Conservation (phyloP, 2,888 invertebrate genomes). For the Cantharis nigra region DNA sequence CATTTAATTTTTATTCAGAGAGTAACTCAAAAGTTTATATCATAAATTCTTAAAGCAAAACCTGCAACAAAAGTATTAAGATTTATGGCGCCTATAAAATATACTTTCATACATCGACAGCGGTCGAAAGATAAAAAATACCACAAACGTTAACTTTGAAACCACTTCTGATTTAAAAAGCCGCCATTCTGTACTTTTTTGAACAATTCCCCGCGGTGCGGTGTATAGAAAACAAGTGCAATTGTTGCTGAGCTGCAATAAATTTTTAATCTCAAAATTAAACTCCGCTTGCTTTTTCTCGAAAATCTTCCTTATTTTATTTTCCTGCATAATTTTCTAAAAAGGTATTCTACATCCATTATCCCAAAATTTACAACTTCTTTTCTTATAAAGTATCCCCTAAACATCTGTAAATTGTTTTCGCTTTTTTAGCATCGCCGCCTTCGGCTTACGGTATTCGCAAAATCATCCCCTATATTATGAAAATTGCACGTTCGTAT, state of each 20-base stretch:
- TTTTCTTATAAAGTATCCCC: not conserved
- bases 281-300: not conserved
- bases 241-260: not conserved
- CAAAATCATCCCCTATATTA: not conserved
- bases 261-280: not conserved
- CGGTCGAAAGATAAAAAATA: conserved; percentile 28
- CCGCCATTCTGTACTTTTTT: conserved; percentile 10
- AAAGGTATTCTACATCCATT: not conserved
- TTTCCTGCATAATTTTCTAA: not conserved
- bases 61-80: conserved; percentile 30
- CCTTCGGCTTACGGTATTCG: not conserved
- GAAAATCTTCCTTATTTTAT: not conserved
- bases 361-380: not conserved
- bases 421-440: not conserved
- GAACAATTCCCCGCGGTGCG: conserved; percentile 10
- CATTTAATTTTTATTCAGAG: conserved; percentile 19
- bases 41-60: conserved; percentile 29
- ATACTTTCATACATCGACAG: conserved; percentile 31
- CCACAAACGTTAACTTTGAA: conserved; percentile 26
- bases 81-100: conserved; percentile 28
- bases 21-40: conserved; percentile 26
- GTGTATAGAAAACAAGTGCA: not conserved
- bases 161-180: conserved; percentile 17
- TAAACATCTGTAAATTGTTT: not conserved
- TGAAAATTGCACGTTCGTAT: not conserved